Percentiles rank a stretch among this genome's conserved stretches.
phyloP scores from a whole-genome alignment of 1,140 invertebrate species.

The Acyrthosiphon pisum region DNA sequence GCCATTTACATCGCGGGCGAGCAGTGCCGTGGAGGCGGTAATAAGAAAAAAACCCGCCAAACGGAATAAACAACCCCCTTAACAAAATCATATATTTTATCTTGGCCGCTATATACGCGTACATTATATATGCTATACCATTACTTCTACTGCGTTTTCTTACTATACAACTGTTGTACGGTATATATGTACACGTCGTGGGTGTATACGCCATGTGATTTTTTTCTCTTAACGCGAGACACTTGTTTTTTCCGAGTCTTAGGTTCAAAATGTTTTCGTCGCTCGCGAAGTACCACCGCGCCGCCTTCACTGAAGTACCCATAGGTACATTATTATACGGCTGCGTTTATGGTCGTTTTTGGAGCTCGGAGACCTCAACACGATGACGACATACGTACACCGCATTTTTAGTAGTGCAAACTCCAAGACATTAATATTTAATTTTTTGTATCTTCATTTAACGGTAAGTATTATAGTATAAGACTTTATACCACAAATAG shows the following conservation, averaged over 20 bases:
- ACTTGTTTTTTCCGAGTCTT: background rate
- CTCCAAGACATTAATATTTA: background rate
- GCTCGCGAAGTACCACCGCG: background rate
- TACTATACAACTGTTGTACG: background rate
- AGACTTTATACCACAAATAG: background rate
- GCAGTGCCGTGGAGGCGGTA: too few species aligned
- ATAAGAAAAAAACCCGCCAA: background rate
- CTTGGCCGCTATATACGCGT: background rate
- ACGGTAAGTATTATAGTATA: background rate
- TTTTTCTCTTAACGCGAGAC: background rate
- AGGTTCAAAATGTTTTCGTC: background rate
- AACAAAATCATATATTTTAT: conserved; percentile 17
- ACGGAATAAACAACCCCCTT: background rate
- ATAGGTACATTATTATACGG: background rate
- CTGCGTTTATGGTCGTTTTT: background rate
- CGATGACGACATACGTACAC: background rate
- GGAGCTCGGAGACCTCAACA: background rate
- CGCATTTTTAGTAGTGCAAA: background rate
- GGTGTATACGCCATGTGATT: background rate
- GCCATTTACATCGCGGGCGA: conserved; percentile 28
- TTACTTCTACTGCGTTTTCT: background rate
- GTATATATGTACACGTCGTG: background rate
- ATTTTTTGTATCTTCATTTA: background rate
- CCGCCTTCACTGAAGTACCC: background rate
- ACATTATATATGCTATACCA: background rate